A percentile compares a stretch with the other conserved stretches of the same genome.
Conservation (phyloP, 1,140 invertebrate species). For the Plectrocnemia conspersa region DNA sequence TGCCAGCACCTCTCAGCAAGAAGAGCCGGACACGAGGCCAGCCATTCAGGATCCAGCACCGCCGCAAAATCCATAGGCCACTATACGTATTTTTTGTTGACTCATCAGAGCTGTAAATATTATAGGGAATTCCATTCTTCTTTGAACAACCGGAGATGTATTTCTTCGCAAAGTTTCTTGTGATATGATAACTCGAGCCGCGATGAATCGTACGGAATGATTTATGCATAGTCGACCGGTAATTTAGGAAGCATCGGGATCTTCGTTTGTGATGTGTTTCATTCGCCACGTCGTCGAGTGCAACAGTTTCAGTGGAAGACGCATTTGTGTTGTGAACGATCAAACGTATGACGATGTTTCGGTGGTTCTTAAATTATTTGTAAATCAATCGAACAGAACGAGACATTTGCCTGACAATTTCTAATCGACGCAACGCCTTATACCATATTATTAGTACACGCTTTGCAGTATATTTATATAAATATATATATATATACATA, state of each 20-base stretch:
- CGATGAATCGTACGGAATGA: background rate
- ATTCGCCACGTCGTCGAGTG: slow-evolving; percentile 8
- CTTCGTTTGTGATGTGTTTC: slow-evolving; percentile 15
- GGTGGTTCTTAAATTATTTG: background rate
- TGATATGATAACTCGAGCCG: slow-evolving; percentile 13
- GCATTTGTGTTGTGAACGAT: slow-evolving; percentile 13
- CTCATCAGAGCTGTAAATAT: slow-evolving; percentile 23
- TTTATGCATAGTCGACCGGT: no score
- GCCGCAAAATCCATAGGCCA: slow-evolving; percentile 19
- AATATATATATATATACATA: no score
- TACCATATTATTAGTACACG: background rate
- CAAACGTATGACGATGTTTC: background rate
- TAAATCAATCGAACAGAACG: background rate
- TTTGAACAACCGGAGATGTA: slow-evolving; percentile 11
- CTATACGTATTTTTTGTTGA: slow-evolving; percentile 1
- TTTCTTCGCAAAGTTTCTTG: slow-evolving; percentile 24
- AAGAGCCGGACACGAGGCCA: slow-evolving; percentile 16
- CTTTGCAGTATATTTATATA: slow-evolving; percentile 6
- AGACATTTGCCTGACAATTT: background rate
- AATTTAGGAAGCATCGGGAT: slow-evolving; percentile 8
- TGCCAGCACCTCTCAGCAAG: slow-evolving; percentile 13
- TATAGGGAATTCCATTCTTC: slow-evolving; percentile 20
- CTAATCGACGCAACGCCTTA: background rate
- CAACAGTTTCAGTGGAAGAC: background rate
- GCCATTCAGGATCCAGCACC: slow-evolving; percentile 14